A percentile compares a stretch with the other conserved stretches of the same genome.
These are phyloP conservation scores for Monopterus albus DNA, from an alignment of 2,113 vertebrate genomes.

Conservation along the genomic window DNA sequence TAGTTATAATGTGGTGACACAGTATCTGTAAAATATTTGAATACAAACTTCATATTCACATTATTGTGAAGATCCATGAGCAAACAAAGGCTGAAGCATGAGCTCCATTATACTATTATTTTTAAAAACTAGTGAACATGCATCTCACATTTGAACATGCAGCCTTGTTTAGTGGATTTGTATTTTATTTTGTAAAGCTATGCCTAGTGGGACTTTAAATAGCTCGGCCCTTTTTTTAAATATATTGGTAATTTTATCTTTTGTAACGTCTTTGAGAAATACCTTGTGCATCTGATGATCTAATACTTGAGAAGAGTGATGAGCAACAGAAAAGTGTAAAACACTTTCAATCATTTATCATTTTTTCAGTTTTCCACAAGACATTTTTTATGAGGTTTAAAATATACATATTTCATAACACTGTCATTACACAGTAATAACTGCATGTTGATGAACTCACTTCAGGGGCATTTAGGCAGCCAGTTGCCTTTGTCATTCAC, in stretches of 20 bases:
- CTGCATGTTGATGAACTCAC: background rate
- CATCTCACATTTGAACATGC: background rate
- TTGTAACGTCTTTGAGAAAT: background rate
- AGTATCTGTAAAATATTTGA: constrained; percentile 11
- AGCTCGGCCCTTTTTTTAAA: background rate
- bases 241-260: background rate
- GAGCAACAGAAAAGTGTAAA: background rate
- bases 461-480: background rate
- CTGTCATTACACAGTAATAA: background rate
- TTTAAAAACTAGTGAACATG: background rate
- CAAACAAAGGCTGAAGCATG: constrained; percentile 5
- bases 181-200: background rate
- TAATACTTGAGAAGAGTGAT: no score
- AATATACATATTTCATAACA: background rate
- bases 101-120: background rate
- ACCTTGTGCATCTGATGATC: background rate
- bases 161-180: background rate
- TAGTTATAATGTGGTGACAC: background rate
- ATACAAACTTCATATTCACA: background rate
- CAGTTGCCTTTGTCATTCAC: constrained; percentile 5
- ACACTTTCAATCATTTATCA: no score
- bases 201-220: background rate
- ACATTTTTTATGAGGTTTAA: background rate
- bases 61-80: background rate
- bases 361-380: background rate